Evolutionary conservation across 2,113 vertebrate species (phyloP).

Genomic region (Nibea albiflora): DNA sequence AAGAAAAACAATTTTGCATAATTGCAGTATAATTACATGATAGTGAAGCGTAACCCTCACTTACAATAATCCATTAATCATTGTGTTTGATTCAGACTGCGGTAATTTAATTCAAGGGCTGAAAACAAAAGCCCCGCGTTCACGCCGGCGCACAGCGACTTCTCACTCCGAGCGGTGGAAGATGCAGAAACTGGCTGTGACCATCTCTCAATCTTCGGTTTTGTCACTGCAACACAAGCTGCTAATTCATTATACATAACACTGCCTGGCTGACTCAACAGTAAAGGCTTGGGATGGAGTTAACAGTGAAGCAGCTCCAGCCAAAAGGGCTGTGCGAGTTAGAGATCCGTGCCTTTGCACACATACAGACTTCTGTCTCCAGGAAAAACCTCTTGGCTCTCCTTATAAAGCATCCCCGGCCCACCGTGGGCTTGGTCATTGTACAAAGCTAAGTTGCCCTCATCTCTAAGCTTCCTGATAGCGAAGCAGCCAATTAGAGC

Average conservation of each 20-base stretch:
- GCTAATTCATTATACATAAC: constrained; percentile 74
- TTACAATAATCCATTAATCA: constrained; percentile 69
- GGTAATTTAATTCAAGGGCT: constrained; percentile 46
- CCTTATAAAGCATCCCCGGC: constrained; percentile 50
- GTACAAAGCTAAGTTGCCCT: constrained; percentile 83
- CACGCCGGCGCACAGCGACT: constrained; percentile 14
- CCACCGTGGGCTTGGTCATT: constrained; percentile 73
- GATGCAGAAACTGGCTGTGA: constrained; percentile 52
- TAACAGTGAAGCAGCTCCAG: constrained; percentile 53
- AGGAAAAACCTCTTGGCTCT: constrained; percentile 62
- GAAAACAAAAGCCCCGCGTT: constrained; percentile 53
- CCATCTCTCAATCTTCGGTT: constrained; percentile 57
- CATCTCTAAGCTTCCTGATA: constrained; percentile 81
- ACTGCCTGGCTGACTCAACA: constrained; percentile 57
- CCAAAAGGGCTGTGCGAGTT: constrained; percentile 58
- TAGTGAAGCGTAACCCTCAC: constrained; percentile 54
- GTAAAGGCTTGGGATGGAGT: constrained; percentile 54
- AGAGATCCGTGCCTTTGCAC: constrained; percentile 53
- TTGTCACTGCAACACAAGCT: constrained; percentile 70
- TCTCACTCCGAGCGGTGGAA: constrained; percentile 39
- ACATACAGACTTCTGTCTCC: constrained; percentile 53
- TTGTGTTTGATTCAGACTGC: constrained; percentile 53
- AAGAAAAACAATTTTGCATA: constrained; percentile 54
- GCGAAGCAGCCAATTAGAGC: constrained; percentile 84
- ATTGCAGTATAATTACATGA: constrained; percentile 61